Base-by-base conservation (phyloP, 2,888 invertebrate genomes). In the Tetropium fuscum region DNA sequence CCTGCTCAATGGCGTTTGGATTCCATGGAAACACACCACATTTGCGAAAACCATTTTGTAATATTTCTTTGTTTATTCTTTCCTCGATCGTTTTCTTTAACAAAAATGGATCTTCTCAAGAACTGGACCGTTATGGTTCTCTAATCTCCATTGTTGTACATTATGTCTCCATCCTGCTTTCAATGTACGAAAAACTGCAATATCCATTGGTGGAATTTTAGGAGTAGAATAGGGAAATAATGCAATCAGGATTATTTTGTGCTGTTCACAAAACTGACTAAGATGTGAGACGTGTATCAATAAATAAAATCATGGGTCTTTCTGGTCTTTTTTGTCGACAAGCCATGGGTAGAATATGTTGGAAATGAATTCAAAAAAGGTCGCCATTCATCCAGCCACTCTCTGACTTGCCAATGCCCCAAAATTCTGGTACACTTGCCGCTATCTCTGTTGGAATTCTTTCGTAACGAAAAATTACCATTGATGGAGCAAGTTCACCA, bases 281-380 rank as follows among this genome's bases (percentile, higher is more conserved):
- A 80, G 53, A 60, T 82, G 78, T 3, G 79, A 80, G 4, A 68
- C 32, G 60, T 79, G 79, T 11, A 69, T 81, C 81, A 20, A 83
- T 63, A 53, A 78, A 81, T 3, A 80, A 49, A 45, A 82, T 71
- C 20, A 80, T 66, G 40, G 73, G 81, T 13, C 73, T 63, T 44
- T 69, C 51, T 27, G 80, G n/a, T n/a, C 73, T 43, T 73, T 5
- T 58, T 48, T 70, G 56, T 71, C 61, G 22, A 70, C 34, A 34
- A 81, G 57, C 79, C 79, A 82, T 36, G 74, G 74, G 63, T 73
- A 58, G 65, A 81, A 79, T 30, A 78, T 64, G 62, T 79, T 78
- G 4, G 74, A 69, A 6, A 57, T 73, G 80, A 64, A 81, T 76
- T 81, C 79, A n/a, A n/a, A 22, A 22, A 3, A 5, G 7, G 22